Evolutionary conservation across 2,113 vertebrate genomes (phyloP).

Genomic region (Microcebus tavaratra): DNA sequence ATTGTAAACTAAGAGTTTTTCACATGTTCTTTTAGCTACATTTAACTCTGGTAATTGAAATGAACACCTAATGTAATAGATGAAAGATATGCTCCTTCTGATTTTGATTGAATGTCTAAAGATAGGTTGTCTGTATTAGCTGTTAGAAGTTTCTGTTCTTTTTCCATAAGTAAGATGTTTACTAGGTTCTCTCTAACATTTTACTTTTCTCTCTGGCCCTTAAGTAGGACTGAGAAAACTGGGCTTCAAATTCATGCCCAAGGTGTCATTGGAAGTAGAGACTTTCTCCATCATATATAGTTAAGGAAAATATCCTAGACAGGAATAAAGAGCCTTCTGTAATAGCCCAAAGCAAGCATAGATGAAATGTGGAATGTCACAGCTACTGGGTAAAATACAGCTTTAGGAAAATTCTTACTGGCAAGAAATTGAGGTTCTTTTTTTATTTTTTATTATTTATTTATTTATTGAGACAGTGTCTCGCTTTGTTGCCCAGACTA

Average conservation of each 20-base stretch:
- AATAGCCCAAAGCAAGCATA: not conserved
- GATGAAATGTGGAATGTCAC: not conserved
- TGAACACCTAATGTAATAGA: not conserved
- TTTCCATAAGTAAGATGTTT: not conserved
- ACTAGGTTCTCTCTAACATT: not conserved
- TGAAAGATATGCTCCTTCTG: not conserved
- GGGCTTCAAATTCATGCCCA: not conserved
- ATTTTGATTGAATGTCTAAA: constrained; percentile 14
- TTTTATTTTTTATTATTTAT: too few relatives aligned
- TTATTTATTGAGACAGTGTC: too few relatives aligned
- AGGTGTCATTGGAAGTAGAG: not conserved
- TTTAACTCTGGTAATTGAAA: constrained; percentile 24
- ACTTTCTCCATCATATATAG: not conserved
- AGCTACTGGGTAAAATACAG: not conserved
- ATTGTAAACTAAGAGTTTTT: not conserved
- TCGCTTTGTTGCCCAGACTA: too few relatives aligned
- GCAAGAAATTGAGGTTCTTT: constrained; percentile 29
- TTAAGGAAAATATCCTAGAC: not conserved
- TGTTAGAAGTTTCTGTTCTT: not conserved
- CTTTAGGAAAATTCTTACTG: not conserved
- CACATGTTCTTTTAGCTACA: not conserved
- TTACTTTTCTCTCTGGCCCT: not conserved
- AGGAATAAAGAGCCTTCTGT: not conserved
- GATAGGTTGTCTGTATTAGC: not conserved
- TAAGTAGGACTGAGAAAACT: not conserved